A percentile compares a stretch with the other conserved stretches of the same genome.
phyloP scores from a whole-genome alignment of 2,888 invertebrate species.

The Marronus borbonicus region DNA sequence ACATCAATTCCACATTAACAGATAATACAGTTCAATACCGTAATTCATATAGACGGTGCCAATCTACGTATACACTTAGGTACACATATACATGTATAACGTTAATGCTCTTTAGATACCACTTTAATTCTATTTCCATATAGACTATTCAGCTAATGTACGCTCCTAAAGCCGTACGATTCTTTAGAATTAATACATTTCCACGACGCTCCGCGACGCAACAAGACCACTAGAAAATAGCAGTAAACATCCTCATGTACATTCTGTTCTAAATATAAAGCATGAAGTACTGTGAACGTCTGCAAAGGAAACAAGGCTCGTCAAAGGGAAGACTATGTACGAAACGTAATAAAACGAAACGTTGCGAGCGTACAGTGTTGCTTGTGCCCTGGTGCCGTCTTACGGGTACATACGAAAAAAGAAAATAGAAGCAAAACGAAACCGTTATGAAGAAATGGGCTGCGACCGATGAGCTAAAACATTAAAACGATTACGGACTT shows the following conservation, averaged over 20 bases:
- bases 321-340: constrained; percentile 34
- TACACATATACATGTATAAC: not conserved
- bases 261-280: constrained; percentile 40
- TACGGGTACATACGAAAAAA: not conserved
- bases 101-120: too few species aligned
- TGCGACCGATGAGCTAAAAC: constrained; percentile 24
- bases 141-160: not conserved
- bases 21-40: too few species aligned
- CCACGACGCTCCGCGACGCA: constrained; percentile 22
- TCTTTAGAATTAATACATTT: constrained; percentile 40
- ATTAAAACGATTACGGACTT: constrained; percentile 35
- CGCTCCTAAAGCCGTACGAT: not conserved
- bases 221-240: constrained; percentile 29
- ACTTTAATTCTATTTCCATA: too few species aligned
- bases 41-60: too few species aligned
- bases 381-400: not conserved
- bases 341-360: constrained; percentile 37
- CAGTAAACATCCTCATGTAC: constrained; percentile 42
- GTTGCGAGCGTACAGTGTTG: constrained; percentile 15
- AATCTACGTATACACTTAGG: not conserved
- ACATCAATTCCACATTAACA: too few species aligned
- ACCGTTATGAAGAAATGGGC: constrained; percentile 13
- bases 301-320: constrained; percentile 35
- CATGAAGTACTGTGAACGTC: constrained; percentile 18
- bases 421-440: not conserved